A percentile compares a stretch with the other conserved stretches of the same genome.
Evolutionary conservation across 2,113 vertebrate genomes (phyloP).

Genomic region (Numida meleagris): DNA sequence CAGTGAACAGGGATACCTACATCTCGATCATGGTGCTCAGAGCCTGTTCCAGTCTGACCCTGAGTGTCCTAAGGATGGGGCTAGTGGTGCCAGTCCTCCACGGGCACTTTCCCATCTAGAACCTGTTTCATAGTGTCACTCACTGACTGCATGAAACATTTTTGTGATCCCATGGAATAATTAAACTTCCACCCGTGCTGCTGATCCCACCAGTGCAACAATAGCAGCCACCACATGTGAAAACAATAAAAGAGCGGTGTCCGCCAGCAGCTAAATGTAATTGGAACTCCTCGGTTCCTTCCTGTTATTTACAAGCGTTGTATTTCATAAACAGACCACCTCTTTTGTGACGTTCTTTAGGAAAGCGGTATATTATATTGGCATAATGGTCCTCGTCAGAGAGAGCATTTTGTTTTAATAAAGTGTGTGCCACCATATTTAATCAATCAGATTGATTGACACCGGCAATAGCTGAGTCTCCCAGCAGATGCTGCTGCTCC

Average conservation of each 20-base stretch:
- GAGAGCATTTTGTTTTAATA: conserved; percentile 80
- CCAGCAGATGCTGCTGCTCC: conserved; percentile 76
- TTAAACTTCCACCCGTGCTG: not conserved
- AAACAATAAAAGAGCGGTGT: conserved; percentile 47
- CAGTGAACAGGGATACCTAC: too few species aligned
- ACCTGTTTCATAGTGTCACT: not conserved
- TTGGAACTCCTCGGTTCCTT: conserved; percentile 24
- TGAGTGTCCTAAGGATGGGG: too few species aligned
- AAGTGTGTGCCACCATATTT: conserved; percentile 79
- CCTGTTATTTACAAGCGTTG: conserved; percentile 45
- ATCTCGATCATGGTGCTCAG: too few species aligned
- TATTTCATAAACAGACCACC: conserved; percentile 43
- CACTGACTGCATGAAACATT: not conserved
- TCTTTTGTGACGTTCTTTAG: conserved; percentile 49
- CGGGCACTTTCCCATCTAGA: not conserved
- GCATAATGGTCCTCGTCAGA: conserved; percentile 66
- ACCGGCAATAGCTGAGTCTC: conserved; percentile 75
- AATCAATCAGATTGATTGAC: conserved; percentile 84
- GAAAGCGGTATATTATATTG: conserved; percentile 55
- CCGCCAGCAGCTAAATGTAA: conserved; percentile 32
- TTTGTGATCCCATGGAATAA: not conserved
- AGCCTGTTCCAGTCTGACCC: too few species aligned
- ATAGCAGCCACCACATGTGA: not conserved
- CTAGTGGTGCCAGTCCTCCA: not conserved
- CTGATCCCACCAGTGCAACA: not conserved